Evolutionary conservation across 2,888 invertebrate genomes (phyloP).

Genomic region (Cyaniris semiargus): DNA sequence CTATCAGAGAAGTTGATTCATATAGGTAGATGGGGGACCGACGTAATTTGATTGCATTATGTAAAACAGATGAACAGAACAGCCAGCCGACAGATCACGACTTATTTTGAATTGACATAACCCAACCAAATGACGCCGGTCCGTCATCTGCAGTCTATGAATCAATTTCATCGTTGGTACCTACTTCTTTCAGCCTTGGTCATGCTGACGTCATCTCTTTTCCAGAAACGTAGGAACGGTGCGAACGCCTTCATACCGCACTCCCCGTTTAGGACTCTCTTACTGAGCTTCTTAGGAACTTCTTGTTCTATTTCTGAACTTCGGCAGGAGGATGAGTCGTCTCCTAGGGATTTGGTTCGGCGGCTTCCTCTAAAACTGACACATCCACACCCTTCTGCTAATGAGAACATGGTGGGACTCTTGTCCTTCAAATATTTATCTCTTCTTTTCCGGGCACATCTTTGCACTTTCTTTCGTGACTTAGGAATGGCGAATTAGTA

Average conservation of each 20-base stretch:
- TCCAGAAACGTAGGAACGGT: constrained; percentile 84
- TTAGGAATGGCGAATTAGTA: constrained; percentile 64
- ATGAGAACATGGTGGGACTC: constrained; percentile 74
- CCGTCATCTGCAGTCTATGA: no score
- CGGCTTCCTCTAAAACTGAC: constrained; percentile 68
- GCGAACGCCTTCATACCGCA: constrained; percentile 79
- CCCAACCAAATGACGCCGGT: no score
- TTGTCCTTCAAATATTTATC: constrained; percentile 73
- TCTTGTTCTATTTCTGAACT: constrained; percentile 77
- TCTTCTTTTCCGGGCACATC: constrained; percentile 75
- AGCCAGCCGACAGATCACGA: no score
- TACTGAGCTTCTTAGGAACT: constrained; percentile 65
- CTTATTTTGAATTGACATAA: no score
- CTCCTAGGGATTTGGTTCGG: constrained; percentile 64
- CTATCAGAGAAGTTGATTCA: constrained; percentile 48
- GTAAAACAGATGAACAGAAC: no score
- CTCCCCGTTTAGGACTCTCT: constrained; percentile 65
- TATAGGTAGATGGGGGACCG: no score
- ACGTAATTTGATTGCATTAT: no score
- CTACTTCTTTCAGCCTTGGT: constrained; percentile 89
- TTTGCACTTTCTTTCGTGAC: constrained; percentile 62
- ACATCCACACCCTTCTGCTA: constrained; percentile 75
- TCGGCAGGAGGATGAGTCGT: constrained; percentile 74
- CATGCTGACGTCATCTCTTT: constrained; percentile 86
- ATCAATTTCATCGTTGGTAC: constrained; percentile 46